Evolutionary conservation across 2,113 vertebrate species (phyloP), one percentile per base, ranked within the genome.

Genomic region (Neodontobutis hainanensis): DNA sequence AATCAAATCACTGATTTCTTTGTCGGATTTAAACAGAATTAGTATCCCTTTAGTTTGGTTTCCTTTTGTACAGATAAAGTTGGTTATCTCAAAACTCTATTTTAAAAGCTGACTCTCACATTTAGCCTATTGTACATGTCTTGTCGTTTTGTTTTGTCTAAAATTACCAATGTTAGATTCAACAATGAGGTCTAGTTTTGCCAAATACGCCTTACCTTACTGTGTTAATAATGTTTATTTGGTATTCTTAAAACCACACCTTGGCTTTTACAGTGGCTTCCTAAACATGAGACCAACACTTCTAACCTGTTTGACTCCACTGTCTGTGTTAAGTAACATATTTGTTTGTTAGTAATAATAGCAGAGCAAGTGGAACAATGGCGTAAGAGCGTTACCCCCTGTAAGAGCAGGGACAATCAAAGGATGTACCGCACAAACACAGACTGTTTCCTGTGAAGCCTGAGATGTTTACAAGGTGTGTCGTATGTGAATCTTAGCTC

Each of bases 371-470:
- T 77, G 61, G 61, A 85, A 88, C 83, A 88, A 87, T 81, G 45
- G 61, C 64, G 44, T 79, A 70, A 64, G 76, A 75, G 67, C 5
- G 19, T 55, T 62, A 56, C 69, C 83, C 76, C 82, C 77, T 36
- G 8, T 82, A 68, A 58, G 73, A 38, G 3, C 68, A 40, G 67
- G 46, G 64, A 93, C 91, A 93, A 92, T 91, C 75, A 82, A 73
- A 90, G 92, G 92, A 93, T 90, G 72, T 87, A 15, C 7, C 9
- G 0, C 47, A 48, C 64, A 57, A 49, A 34, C 61, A 43, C 8
- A 27, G 19, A 27, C 1, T 5, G 43, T 52, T 86, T 81, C 81
- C 82, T 86, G 74, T 77, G 32, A 46, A 51, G 1, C 72, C 48
- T 59, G 74, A 78, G 76, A 51, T 74, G 70, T 81, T 86, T 71